Conservation (phyloP, 2,888 invertebrate species). For the Catocala nupta region DNA sequence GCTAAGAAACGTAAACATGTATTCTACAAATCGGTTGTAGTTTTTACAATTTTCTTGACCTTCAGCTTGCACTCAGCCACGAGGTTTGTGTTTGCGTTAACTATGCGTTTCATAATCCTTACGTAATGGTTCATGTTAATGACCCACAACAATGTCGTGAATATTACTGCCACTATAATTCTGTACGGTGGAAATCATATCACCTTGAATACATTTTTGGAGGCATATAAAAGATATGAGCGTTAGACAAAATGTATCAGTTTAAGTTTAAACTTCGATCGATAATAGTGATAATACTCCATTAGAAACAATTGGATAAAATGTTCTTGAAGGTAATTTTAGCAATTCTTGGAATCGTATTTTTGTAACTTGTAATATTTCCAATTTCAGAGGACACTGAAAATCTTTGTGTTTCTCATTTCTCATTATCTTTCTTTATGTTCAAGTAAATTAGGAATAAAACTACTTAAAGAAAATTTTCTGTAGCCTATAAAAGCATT, state of each 20-base stretch:
- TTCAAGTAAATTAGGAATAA: too few species aligned
- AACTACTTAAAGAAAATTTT: too few species aligned
- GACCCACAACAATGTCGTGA: slow-evolving; percentile 31
- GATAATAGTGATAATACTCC: not conserved
- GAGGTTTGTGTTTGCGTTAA: too few species aligned
- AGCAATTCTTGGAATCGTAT: not conserved
- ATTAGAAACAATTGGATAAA: slow-evolving; percentile 11
- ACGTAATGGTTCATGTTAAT: slow-evolving; percentile 25
- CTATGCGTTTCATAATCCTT: slow-evolving; percentile 13
- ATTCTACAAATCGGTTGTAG: too few species aligned
- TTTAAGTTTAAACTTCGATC: slow-evolving; percentile 11
- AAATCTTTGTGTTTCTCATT: too few species aligned
- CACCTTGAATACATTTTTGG: slow-evolving; percentile 38
- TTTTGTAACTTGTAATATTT: too few species aligned
- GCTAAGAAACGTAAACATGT: too few species aligned
- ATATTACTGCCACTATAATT: slow-evolving; percentile 42
- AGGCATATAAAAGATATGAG: slow-evolving; percentile 42
- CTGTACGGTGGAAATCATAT: slow-evolving; percentile 41
- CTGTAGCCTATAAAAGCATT: too few species aligned
- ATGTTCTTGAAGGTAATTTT: slow-evolving; percentile 44
- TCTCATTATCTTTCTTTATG: too few species aligned
- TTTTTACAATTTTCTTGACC: too few species aligned
- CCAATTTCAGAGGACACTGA: too few species aligned
- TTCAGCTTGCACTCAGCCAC: too few species aligned
- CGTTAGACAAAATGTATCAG: slow-evolving; percentile 33